Evolutionary conservation across 2,888 invertebrate species (phyloP).

Genomic region (Apoda limacodes): DNA sequence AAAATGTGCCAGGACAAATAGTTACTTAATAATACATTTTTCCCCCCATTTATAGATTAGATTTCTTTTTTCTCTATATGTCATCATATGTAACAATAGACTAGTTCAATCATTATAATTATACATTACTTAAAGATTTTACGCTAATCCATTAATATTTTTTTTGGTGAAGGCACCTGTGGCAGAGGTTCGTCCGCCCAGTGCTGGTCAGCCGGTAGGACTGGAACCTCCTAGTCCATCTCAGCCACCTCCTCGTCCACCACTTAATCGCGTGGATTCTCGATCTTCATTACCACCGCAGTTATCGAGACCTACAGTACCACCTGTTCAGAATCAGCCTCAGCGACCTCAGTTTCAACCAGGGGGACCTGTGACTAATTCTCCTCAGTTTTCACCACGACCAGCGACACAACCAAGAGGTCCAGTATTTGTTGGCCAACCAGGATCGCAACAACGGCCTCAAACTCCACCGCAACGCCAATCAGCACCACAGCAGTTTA

Average conservation of each 20-base stretch:
- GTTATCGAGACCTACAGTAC: constrained; percentile 33
- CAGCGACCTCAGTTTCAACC: constrained; percentile 55
- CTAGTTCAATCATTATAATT: too few relatives aligned
- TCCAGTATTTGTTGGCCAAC: constrained; percentile 33
- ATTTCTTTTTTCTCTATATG: too few relatives aligned
- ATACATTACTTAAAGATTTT: too few relatives aligned
- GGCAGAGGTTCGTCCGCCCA: constrained; percentile 43
- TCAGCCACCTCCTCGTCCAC: constrained; percentile 41
- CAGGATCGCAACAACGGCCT: constrained; percentile 40
- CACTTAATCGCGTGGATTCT: constrained; percentile 48
- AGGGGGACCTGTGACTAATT: constrained; percentile 48
- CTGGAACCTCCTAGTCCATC: constrained; percentile 31
- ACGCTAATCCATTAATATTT: constrained; percentile 36
- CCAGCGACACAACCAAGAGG: constrained; percentile 38
- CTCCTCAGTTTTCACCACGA: constrained; percentile 44
- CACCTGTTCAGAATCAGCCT: constrained; percentile 33
- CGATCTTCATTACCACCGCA: constrained; percentile 46
- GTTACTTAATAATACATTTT: too few relatives aligned
- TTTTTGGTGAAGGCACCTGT: constrained; percentile 50
- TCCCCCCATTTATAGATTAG: too few relatives aligned
- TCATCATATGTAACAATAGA: too few relatives aligned
- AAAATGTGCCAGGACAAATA: too few relatives aligned
- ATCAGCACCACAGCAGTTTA: constrained; percentile 46
- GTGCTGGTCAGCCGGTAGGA: constrained; percentile 32
- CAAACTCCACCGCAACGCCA: constrained; percentile 41